Conservation (phyloP, 1,140 invertebrate species). For the Aleiodes sp. region DNA sequence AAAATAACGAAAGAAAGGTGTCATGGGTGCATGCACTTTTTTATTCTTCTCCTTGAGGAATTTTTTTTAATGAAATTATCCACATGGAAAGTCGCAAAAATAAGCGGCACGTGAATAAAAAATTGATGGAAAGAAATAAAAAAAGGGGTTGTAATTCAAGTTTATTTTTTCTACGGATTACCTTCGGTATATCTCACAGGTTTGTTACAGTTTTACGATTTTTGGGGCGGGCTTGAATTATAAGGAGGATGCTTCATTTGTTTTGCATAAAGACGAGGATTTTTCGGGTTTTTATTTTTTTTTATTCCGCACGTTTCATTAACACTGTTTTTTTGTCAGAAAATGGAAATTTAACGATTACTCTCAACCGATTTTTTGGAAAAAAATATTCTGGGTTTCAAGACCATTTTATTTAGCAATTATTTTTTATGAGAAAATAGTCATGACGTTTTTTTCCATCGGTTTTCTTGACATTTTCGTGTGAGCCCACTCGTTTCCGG, state of each 20-base stretch:
- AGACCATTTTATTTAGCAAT: no score
- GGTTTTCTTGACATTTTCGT: no score
- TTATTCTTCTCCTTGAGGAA: conserved; percentile 21
- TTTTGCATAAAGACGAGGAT: neutral
- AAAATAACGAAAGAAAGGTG: neutral
- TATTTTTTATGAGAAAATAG: no score
- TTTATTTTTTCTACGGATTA: neutral
- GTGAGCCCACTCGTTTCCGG: no score
- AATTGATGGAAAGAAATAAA: neutral
- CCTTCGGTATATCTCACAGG: no score
- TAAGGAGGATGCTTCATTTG: neutral
- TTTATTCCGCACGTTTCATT: neutral
- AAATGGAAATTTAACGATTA: no score
- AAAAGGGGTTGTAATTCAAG: neutral
- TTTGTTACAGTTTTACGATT: neutral
- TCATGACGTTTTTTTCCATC: no score
- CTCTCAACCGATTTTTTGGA: no score
- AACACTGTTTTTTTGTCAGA: no score
- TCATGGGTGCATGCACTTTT: neutral
- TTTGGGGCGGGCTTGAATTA: neutral
- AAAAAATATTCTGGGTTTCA: no score
- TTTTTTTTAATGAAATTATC: conserved; percentile 29
- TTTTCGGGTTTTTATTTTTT: neutral
- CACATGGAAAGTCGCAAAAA: neutral
- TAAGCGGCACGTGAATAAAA: neutral